Evolutionary conservation across 2,113 vertebrate species (phyloP).

Genomic region (Embiotoca jacksoni): DNA sequence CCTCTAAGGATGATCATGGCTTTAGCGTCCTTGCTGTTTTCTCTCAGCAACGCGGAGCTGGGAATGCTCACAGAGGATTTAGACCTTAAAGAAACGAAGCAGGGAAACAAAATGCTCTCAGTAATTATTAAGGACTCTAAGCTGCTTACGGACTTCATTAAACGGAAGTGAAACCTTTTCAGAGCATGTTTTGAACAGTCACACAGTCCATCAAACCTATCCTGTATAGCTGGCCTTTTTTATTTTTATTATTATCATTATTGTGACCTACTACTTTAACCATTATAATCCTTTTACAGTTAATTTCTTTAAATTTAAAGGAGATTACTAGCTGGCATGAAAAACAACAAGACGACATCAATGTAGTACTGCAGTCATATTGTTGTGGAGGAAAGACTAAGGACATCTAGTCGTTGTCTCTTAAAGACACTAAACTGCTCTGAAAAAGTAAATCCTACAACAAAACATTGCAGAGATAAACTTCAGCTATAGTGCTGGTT

Average conservation of each 20-base stretch:
- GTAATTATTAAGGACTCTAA: conserved; percentile 81
- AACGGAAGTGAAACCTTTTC: conserved; percentile 79
- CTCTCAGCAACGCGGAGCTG: conserved; percentile 47
- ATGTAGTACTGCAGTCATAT: conserved; percentile 16
- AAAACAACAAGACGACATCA: conserved; percentile 50
- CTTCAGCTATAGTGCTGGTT: background rate
- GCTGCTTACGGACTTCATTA: conserved; percentile 83
- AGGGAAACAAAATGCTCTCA: conserved; percentile 74
- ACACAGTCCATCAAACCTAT: conserved; percentile 61
- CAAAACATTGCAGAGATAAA: background rate
- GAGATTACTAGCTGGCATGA: conserved; percentile 45
- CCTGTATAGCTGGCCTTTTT: conserved; percentile 59
- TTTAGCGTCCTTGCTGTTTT: conserved; percentile 59
- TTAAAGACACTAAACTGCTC: background rate
- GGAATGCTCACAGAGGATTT: conserved; percentile 68
- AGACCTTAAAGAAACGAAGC: conserved; percentile 55
- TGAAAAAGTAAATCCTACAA: background rate
- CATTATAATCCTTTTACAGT: conserved; percentile 61
- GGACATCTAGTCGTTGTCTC: background rate
- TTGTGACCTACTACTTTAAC: conserved; percentile 12
- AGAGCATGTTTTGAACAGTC: conserved; percentile 76
- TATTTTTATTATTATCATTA: conserved; percentile 36
- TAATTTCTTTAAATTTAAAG: conserved; percentile 59
- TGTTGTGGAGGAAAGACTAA: conserved; percentile 5
- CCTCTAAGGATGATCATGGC: conserved; percentile 40